phyloP scores from a whole-genome alignment of 2,113 vertebrate species.

The Antechinus flavipes region DNA sequence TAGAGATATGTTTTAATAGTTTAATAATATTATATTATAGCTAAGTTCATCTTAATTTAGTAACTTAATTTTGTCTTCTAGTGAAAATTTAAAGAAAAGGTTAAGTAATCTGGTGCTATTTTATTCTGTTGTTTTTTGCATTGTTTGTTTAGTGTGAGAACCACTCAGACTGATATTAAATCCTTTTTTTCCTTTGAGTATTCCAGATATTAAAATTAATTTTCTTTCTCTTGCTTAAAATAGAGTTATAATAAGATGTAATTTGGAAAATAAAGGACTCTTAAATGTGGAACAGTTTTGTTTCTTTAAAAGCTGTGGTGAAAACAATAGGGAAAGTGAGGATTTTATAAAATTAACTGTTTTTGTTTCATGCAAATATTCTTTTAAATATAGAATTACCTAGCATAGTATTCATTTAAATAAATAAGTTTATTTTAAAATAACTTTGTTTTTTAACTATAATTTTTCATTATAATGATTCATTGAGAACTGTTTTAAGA shows the following conservation, averaged over 20 bases:
- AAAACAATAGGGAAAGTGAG: background rate
- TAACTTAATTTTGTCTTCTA: background rate
- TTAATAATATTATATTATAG: background rate
- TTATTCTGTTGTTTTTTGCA: background rate
- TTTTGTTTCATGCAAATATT: background rate
- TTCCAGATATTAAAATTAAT: background rate
- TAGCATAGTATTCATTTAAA: background rate
- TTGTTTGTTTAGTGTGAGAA: slow-evolving; percentile 5
- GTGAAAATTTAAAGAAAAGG: background rate
- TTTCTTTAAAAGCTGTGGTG: slow-evolving; percentile 26
- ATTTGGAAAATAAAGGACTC: background rate
- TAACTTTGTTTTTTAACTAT: background rate
- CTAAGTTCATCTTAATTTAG: background rate
- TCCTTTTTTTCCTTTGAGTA: background rate
- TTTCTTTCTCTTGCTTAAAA: background rate
- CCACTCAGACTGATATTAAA: background rate
- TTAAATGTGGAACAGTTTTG: background rate
- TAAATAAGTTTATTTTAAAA: background rate
- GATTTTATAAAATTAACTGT: slow-evolving; percentile 19
- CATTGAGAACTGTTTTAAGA: background rate
- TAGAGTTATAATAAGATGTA: background rate
- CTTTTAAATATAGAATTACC: background rate
- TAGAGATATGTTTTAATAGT: background rate
- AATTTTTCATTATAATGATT: background rate
- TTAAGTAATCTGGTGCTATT: background rate